Evolutionary conservation across 2,888 invertebrate species (phyloP), one percentile per base, ranked within the genome.

Genomic region (Xiphydria camelus): DNA sequence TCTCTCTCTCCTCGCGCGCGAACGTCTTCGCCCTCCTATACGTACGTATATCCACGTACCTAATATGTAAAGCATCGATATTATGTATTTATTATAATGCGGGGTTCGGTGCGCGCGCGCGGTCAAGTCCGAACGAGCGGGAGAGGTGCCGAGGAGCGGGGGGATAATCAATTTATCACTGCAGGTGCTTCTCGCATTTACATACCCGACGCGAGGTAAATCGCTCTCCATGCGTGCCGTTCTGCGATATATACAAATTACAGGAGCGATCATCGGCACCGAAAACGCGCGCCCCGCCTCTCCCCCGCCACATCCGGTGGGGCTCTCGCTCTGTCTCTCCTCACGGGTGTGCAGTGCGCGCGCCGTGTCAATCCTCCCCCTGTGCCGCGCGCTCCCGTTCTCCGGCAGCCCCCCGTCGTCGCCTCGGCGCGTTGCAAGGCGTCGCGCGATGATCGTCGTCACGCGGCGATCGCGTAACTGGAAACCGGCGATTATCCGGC

Each of bases 111-210:
- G 57, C 45, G 51, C 48, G 36, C 36, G 41, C 40, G 38, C 47
- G 48, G 49, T 49, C 48, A 45, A 37, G 47, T 23, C n/a, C 14
- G 3, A 3, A 29, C 29, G 29, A 45, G 47, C 41, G 35, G 44
- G 36, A 49, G 41, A 51, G 53, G 43, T 53, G 26, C n/a, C 29
- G 14, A 9, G 25, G 19, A 52, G 54, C 45, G 45, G 42, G 22
- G 25, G 57, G 56, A 58, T 69, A 70, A 72, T 72, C 66, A 72
- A 74, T 74, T 71, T 68, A 71, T 72, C 70, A 68, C 70, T 65
- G 63, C 70, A 65, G 68, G 67, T 69, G 68, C 66, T 61, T 59
- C 52, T 57, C 53, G 61, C 66, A 73, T 71, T 70, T 70, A 64
- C 73, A 70, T 71, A 70, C 58, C 45, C 61, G 62, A 66, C 58